These are phyloP conservation scores for Oreochromis tanganicae DNA, from an alignment of 2,113 vertebrate genomes.

Conservation along the genomic window DNA sequence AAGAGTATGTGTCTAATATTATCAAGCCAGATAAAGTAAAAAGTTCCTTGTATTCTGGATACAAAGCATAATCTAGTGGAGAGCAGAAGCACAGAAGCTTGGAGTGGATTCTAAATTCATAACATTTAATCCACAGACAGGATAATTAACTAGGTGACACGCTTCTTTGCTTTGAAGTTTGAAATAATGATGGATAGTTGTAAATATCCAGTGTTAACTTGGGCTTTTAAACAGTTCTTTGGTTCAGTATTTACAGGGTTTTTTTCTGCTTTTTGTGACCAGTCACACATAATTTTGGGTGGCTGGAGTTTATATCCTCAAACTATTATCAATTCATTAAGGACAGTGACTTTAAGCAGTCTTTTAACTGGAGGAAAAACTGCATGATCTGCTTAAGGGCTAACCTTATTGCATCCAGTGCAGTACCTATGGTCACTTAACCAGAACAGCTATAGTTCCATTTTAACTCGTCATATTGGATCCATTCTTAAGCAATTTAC, in stretches of 20 bases:
- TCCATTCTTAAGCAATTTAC: not conserved
- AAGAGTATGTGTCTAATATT: not conserved
- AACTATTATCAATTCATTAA: conserved; percentile 10
- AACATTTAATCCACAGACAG: not conserved
- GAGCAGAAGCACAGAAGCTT: not conserved
- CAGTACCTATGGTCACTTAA: not conserved
- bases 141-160: not conserved
- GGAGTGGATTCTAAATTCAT: not conserved
- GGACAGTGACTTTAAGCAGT: not conserved
- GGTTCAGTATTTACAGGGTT: not conserved
- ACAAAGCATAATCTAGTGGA: not conserved
- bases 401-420: not conserved
- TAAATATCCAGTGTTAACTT: not conserved
- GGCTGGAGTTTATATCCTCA: not conserved
- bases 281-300: not conserved
- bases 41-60: not conserved
- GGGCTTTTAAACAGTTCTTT: not conserved
- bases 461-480: not conserved
- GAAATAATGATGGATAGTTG: not conserved
- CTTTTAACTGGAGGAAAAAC: not conserved
- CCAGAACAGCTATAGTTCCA: not conserved
- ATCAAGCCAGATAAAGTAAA: not conserved
- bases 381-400: not conserved
- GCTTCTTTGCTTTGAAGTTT: not conserved
- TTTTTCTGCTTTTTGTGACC: not conserved